phyloP scores from a whole-genome alignment of 1,140 invertebrate species.

The Tribolium madens region DNA sequence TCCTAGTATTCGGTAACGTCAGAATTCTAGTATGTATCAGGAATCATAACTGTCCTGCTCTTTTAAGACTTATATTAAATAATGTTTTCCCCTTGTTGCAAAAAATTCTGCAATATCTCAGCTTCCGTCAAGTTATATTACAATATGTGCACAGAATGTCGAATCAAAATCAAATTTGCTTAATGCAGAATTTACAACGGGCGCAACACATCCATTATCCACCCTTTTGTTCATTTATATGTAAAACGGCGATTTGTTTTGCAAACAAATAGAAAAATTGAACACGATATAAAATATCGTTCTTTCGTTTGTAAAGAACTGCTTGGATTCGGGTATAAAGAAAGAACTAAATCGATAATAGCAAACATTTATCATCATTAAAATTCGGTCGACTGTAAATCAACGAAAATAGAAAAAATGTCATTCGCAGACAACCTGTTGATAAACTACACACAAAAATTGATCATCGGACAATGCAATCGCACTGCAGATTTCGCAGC shows the following conservation, averaged over 20 bases:
- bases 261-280: too few relatives aligned
- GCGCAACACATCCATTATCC: background rate
- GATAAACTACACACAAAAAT: background rate
- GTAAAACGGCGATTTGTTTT: background rate
- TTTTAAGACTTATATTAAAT: too few relatives aligned
- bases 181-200: background rate
- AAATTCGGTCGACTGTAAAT: background rate
- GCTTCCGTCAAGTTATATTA: background rate
- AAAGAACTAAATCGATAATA: background rate
- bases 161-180: background rate
- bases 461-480: background rate
- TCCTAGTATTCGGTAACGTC: too few relatives aligned
- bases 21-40: too few relatives aligned
- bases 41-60: too few relatives aligned
- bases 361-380: background rate
- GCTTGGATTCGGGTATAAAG: too few relatives aligned
- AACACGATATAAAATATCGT: background rate
- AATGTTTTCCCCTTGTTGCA: too few relatives aligned
- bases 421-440: background rate
- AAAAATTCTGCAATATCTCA: background rate
- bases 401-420: too few relatives aligned
- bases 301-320: background rate
- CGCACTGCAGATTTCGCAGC: slow-evolving; percentile 1
- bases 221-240: background rate
- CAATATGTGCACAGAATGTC: background rate